phyloP scores from a whole-genome alignment of 2,113 vertebrate genomes.

The Balaeniceps rex region DNA sequence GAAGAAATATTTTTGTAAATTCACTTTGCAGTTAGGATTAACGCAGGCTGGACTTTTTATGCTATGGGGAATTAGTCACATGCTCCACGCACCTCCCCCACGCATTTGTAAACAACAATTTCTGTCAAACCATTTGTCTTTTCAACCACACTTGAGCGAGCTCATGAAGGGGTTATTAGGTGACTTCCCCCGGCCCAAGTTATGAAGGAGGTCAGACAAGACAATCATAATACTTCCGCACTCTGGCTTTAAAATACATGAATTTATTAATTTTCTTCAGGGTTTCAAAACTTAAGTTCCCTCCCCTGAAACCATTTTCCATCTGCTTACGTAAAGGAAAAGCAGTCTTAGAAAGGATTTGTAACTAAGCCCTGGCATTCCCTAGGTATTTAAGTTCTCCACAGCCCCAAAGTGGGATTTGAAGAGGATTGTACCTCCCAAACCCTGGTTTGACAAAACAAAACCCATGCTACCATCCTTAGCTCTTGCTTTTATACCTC shows the following conservation, averaged over 20 bases:
- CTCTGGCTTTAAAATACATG: neutral
- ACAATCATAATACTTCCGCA: neutral
- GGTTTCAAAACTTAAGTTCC: neutral
- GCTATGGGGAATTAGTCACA: neutral
- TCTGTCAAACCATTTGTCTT: constrained; percentile 11
- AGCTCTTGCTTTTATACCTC: neutral
- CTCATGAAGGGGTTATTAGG: neutral
- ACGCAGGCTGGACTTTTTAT: neutral
- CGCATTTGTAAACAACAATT: neutral
- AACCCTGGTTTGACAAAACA: neutral
- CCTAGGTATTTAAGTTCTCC: neutral
- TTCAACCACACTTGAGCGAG: neutral
- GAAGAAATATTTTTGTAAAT: neutral
- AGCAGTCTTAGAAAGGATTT: constrained; percentile 25
- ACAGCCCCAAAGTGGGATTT: neutral
- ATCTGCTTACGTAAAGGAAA: constrained; percentile 26
- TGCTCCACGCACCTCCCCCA: neutral
- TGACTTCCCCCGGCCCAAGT: neutral
- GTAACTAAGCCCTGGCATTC: constrained; percentile 23
- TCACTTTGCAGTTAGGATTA: constrained; percentile 16
- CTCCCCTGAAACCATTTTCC: constrained; percentile 12
- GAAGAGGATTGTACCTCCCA: neutral
- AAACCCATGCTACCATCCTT: neutral
- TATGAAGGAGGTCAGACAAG: neutral
- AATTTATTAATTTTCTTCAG: constrained; percentile 38